Evolutionary conservation across 1,140 invertebrate genomes (phyloP).

Genomic region (Pseudomyrmex gracilis): DNA sequence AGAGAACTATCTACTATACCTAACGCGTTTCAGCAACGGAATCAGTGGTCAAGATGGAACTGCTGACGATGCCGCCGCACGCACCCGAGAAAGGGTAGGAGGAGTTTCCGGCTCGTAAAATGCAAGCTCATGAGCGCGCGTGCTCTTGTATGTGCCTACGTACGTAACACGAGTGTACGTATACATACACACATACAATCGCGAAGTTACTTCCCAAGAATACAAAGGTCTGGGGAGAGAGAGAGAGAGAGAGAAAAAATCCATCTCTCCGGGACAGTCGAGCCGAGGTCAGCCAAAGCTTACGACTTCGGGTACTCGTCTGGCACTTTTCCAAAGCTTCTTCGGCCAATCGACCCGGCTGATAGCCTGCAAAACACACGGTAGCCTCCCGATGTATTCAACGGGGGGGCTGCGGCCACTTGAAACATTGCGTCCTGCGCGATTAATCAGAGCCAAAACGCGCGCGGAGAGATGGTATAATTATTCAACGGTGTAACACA

Average conservation of each 20-base stretch:
- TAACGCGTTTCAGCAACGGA: slow-evolving; percentile 13
- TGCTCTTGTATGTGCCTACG: background rate
- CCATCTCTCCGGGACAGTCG: slow-evolving; percentile 60
- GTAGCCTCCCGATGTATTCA: slow-evolving; percentile 34
- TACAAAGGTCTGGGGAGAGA: slow-evolving; percentile 44
- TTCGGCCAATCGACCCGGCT: slow-evolving; percentile 62
- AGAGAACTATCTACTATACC: background rate
- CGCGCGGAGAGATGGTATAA: too few relatives aligned
- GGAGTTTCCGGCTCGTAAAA: slow-evolving; percentile 49
- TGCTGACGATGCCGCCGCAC: slow-evolving; percentile 51
- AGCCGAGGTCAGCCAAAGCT: slow-evolving; percentile 70
- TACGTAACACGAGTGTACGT: background rate
- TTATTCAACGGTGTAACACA: too few relatives aligned
- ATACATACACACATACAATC: background rate
- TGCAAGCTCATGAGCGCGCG: slow-evolving; percentile 10
- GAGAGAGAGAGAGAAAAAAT: slow-evolving; percentile 60
- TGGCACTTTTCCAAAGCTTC: slow-evolving; percentile 67
- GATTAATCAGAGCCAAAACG: background rate
- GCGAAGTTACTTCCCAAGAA: slow-evolving; percentile 34
- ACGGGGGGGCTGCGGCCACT: slow-evolving; percentile 7
- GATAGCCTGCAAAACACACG: slow-evolving; percentile 69
- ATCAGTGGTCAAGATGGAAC: slow-evolving; percentile 31
- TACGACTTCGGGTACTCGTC: slow-evolving; percentile 41
- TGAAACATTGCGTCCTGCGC: slow-evolving; percentile 7
- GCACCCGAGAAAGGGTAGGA: slow-evolving; percentile 4